A percentile compares a stretch with the other conserved stretches of the same genome.
Conservation (phyloP, 2,797 vertebrate species). For the Phalloptychus januarius region DNA sequence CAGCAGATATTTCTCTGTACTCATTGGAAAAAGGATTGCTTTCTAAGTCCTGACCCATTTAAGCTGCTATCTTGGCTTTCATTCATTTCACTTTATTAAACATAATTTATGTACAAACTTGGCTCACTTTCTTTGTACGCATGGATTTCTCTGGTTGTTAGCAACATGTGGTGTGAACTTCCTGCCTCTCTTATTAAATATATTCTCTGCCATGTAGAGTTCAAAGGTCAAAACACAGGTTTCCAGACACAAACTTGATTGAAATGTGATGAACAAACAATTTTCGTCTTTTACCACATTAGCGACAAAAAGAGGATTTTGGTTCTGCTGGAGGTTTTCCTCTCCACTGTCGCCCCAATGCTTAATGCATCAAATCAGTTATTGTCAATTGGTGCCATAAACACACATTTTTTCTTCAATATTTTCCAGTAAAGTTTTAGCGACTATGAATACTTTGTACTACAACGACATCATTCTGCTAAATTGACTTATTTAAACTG, state of each 20-base stretch:
- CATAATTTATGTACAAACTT: background rate
- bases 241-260: background rate
- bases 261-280: background rate
- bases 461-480: no score
- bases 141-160: background rate
- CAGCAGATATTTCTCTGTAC: background rate
- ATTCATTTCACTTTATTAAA: background rate
- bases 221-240: background rate
- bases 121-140: background rate
- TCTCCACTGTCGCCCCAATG: background rate
- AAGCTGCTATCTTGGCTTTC: background rate
- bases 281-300: background rate
- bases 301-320: background rate
- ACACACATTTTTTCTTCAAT: no score
- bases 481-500: no score
- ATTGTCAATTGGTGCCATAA: background rate
- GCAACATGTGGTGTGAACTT: background rate
- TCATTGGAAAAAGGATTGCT: background rate
- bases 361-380: no score
- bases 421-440: background rate
- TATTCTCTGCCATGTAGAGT: background rate
- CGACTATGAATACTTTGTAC: no score
- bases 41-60: background rate
- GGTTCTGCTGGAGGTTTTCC: background rate
- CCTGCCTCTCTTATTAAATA: background rate